A percentile compares a stretch with the other conserved stretches of the same genome.
These are phyloP conservation scores for Leucophenga varia DNA, from an alignment of 1,140 invertebrate species.

Conservation along the genomic window DNA sequence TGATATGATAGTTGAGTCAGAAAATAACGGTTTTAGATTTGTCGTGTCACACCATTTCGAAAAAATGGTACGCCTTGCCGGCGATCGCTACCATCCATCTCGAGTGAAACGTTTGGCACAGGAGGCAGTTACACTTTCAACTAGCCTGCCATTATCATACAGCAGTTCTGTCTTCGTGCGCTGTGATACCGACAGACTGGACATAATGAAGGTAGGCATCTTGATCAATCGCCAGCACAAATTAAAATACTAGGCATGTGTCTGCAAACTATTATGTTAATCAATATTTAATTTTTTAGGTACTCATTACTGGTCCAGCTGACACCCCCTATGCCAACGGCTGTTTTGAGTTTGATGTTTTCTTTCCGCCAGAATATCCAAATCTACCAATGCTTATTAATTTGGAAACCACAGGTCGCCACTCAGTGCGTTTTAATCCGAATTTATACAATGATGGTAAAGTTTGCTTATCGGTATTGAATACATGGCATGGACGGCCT, in stretches of 20 bases:
- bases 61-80: conserved; percentile 80
- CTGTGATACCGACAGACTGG: conserved; percentile 89
- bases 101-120: conserved; percentile 91
- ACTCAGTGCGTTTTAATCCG: conserved; percentile 93
- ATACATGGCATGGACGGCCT: conserved; percentile 97
- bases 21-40: conserved; percentile 76
- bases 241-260: background rate
- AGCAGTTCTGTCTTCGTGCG: conserved; percentile 95
- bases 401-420: conserved; percentile 91
- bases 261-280: conserved; percentile 6
- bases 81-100: conserved; percentile 79
- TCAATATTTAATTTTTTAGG: conserved; percentile 59
- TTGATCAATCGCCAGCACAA: background rate
- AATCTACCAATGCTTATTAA: conserved; percentile 83
- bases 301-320: conserved; percentile 87
- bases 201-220: conserved; percentile 85
- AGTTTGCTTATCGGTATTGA: conserved; percentile 93
- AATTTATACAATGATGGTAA: conserved; percentile 98
- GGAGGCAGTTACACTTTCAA: conserved; percentile 93
- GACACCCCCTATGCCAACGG: conserved; percentile 89
- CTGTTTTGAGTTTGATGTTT: conserved; percentile 89
- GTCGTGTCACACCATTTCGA: conserved; percentile 91
- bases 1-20: conserved; percentile 82
- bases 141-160: conserved; percentile 88
- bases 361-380: conserved; percentile 86